Evolutionary conservation across 2,888 invertebrate genomes (phyloP), one percentile per base, ranked within the genome.

Genomic region (Margaritifera margaritifera): DNA sequence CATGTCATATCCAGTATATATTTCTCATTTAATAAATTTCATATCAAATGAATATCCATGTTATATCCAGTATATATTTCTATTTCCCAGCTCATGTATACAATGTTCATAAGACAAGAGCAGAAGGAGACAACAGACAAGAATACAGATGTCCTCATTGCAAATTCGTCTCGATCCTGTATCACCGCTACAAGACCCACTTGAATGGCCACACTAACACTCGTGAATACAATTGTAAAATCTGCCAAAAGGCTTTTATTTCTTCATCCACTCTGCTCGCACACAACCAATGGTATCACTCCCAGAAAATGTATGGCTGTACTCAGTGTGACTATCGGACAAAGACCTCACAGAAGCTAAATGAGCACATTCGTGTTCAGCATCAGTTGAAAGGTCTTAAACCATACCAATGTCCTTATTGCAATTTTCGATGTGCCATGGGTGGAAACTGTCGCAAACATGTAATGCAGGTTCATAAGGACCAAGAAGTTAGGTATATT

Each of bases 371-470:
- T 8, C 74, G 80, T 6, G 78, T 83, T 8, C 84, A 84, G 76
- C 84, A 84, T 69, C 84, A 82, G 67, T 68, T 84, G 31, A 75
- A 80, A 61, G 81, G 84, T 6, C 74, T 80, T 25, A 84, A 83
- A 56, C 82, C 83, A 1, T 85, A 83, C 57, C 77, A 75, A 62
- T 85, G 85, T 69, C 77, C 79, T 1, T 82, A 84, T 42, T 84
- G 84, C 67, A 75, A 79, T n/a, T 85, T 83, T 70, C 65, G 77
- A 1, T 82, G 83, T 69, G 80, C 82, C 0, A 82, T 82, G 3
- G 79, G 82, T 18, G 85, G 85, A 8, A 85, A 84, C 68, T 83
- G 82, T 25, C 75, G 84, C 4, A 84, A 83, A 71, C 85, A 85
- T 67, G 77, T 81, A 56, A 78, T 74, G 62, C 80, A 80, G 58